A percentile compares a stretch with the other conserved stretches of the same genome.
These are phyloP conservation scores for Engystomops pustulosus DNA, from an alignment of 2,113 vertebrate genomes.

Conservation along the genomic window DNA sequence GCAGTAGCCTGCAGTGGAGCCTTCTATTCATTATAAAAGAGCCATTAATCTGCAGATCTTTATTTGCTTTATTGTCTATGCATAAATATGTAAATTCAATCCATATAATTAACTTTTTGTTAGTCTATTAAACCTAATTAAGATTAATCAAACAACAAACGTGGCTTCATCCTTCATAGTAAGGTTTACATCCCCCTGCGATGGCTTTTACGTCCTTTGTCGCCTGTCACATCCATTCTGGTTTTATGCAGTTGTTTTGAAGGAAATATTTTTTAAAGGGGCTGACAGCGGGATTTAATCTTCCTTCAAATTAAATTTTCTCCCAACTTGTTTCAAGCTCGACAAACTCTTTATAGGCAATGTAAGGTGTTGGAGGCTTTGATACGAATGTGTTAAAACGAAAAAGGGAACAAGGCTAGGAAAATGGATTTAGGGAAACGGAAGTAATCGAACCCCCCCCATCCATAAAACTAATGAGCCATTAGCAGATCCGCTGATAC, in stretches of 20 bases:
- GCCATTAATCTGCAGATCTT: no score
- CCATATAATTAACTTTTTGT: background rate
- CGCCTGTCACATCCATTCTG: background rate
- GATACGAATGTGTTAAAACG: conserved; percentile 13
- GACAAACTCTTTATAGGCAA: background rate
- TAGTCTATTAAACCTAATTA: background rate
- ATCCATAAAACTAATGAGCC: conserved; percentile 9
- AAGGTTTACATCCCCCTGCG: background rate
- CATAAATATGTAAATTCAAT: background rate
- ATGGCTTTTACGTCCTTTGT: background rate
- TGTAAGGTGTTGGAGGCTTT: background rate
- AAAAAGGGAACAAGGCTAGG: background rate
- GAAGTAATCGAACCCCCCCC: conserved; percentile 14
- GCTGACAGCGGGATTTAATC: background rate
- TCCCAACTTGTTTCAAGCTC: background rate
- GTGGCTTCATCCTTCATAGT: background rate
- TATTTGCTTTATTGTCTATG: background rate
- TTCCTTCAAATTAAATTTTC: conserved; percentile 23
- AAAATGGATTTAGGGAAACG: conserved; percentile 33
- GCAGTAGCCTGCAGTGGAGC: no score
- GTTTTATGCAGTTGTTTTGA: conserved; percentile 6
- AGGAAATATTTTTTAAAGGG: background rate
- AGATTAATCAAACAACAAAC: background rate
- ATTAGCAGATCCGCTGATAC: conserved; percentile 17
- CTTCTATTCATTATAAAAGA: no score